Conservation (phyloP, 2,888 invertebrate species). For the Tetropium fuscum region DNA sequence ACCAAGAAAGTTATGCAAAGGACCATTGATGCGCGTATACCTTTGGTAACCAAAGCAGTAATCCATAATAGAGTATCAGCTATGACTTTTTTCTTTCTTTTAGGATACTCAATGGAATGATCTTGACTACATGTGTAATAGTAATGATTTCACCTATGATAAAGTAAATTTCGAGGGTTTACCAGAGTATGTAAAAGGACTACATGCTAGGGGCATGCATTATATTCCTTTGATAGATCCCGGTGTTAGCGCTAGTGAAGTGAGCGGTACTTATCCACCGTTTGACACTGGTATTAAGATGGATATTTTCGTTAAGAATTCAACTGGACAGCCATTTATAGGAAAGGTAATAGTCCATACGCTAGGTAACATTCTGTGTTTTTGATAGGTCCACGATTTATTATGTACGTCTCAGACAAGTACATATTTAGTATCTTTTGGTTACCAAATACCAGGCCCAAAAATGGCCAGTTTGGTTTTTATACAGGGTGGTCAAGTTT, state of each 20-base stretch:
- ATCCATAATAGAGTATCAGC: not conserved
- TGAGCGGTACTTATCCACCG: conserved; percentile 77
- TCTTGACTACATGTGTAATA: conserved; percentile 84
- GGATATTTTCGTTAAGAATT: conserved; percentile 81
- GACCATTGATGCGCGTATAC: conserved; percentile 81
- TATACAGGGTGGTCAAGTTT: no score
- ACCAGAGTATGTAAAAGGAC: conserved; percentile 75
- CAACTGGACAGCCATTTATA: conserved; percentile 73
- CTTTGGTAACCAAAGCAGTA: conserved; percentile 71
- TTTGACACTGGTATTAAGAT: conserved; percentile 80
- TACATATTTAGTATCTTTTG: no score
- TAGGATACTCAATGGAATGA: conserved; percentile 87
- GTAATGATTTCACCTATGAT: conserved; percentile 85
- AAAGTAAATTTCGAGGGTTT: conserved; percentile 72
- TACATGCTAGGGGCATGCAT: conserved; percentile 80
- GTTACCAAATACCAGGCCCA: no score
- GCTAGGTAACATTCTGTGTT: no score
- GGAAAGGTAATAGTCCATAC: conserved; percentile 83
- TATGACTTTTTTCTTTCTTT: conserved; percentile 23
- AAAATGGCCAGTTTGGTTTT: no score
- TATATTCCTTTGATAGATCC: conserved; percentile 82
- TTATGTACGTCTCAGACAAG: no score
- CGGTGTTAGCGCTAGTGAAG: conserved; percentile 79
- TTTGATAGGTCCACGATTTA: no score
- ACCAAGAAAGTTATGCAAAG: conserved; percentile 76